Percentiles rank a stretch among this genome's conserved stretches.
phyloP scores from a whole-genome alignment of 2,888 invertebrate species.

The Leptinotarsa tumamoca region DNA sequence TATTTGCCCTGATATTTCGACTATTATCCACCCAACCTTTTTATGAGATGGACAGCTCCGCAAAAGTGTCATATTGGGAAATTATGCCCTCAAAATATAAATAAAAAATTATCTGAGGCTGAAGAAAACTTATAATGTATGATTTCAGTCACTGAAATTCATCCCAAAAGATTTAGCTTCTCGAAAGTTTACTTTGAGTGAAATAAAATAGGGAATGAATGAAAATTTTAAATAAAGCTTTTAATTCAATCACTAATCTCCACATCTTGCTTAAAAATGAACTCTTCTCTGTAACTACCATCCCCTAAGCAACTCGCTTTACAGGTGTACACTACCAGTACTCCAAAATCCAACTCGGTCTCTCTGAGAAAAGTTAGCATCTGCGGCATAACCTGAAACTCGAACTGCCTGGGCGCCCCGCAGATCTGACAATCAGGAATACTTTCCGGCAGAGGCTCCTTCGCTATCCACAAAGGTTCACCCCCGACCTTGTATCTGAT shows the following conservation, averaged over 20 bases:
- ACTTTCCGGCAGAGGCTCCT: constrained; percentile 67
- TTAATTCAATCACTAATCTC: constrained; percentile 3
- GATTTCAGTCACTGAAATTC: too few relatives aligned
- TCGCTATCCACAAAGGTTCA: constrained; percentile 86
- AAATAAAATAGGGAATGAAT: background rate
- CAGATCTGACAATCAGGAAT: constrained; percentile 84
- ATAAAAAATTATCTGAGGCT: too few relatives aligned
- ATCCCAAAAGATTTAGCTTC: too few relatives aligned
- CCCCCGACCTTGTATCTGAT: constrained; percentile 83
- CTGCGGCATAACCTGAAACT: constrained; percentile 79
- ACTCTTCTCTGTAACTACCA: constrained; percentile 80
- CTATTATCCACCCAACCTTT: too few relatives aligned
- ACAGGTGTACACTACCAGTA: constrained; percentile 88
- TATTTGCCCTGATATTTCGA: too few relatives aligned
- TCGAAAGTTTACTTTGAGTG: too few relatives aligned
- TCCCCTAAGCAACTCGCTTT: constrained; percentile 75
- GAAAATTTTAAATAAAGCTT: background rate
- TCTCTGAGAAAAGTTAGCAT: constrained; percentile 62
- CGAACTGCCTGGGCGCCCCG: constrained; percentile 82
- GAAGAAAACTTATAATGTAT: too few relatives aligned
- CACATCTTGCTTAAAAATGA: constrained; percentile 88
- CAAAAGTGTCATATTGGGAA: too few relatives aligned
- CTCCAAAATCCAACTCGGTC: constrained; percentile 86
- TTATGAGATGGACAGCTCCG: too few relatives aligned
- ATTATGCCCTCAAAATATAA: too few relatives aligned